A percentile compares a stretch with the other conserved stretches of the same genome.
Evolutionary conservation across 2,797 vertebrate genomes (phyloP).

Genomic region (Eulemur albifrons): DNA sequence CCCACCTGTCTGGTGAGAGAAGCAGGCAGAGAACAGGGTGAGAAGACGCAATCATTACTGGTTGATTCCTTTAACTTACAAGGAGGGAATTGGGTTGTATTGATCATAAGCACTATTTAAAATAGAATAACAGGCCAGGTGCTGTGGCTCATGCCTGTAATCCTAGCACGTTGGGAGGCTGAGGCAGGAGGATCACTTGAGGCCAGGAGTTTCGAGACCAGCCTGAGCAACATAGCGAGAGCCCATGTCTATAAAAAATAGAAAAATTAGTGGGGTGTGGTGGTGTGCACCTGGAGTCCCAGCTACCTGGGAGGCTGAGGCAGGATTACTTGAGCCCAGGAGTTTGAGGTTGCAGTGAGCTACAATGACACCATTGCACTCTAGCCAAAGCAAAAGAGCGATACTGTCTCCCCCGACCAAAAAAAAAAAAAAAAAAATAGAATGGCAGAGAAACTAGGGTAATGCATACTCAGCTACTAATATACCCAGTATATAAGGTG

Average conservation of each 20-base stretch:
- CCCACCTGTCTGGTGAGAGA: not conserved
- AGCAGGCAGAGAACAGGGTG: fast-evolving
- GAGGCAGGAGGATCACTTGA: too few relatives aligned
- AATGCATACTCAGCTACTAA: not conserved
- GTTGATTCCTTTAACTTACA: not conserved
- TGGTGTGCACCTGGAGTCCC: not conserved
- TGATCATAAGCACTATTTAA: not conserved
- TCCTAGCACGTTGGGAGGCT: too few relatives aligned
- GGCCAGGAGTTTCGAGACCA: too few relatives aligned
- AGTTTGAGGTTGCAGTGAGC: not conserved
- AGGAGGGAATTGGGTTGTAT: not conserved
- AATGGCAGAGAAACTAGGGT: not conserved
- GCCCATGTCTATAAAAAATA: too few relatives aligned
- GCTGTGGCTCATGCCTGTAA: too few relatives aligned
- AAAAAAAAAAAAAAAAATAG: not conserved
- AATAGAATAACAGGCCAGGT: not conserved
- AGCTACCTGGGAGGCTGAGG: not conserved
- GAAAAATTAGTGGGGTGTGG: not conserved
- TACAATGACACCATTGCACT: not conserved
- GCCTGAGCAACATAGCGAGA: too few relatives aligned
- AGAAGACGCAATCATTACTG: fast-evolving
- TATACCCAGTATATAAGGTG: fast-evolving
- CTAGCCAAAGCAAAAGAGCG: not conserved
- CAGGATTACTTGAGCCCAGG: not conserved
- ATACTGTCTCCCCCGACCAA: not conserved